Evolutionary conservation across 1,140 invertebrate genomes (phyloP).

Genomic region (Dendroctonus valens): DNA sequence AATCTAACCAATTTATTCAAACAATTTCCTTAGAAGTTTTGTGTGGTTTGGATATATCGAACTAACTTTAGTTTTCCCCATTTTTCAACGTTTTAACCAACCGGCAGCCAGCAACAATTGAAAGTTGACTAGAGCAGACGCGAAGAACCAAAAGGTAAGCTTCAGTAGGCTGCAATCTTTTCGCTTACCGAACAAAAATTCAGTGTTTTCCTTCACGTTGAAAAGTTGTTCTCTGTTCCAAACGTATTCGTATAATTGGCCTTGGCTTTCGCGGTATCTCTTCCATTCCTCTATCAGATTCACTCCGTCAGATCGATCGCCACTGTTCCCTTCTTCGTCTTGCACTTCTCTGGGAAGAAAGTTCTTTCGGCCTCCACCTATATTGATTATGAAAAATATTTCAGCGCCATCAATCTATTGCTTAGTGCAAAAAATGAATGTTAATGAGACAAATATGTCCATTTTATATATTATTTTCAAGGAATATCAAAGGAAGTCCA

Average conservation of each 20-base stretch:
- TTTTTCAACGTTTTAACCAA: too few relatives aligned
- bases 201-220: conserved; percentile 48
- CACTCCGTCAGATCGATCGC: conserved; percentile 50
- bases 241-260: conserved; percentile 56
- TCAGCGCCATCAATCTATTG: too few relatives aligned
- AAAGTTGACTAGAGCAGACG: too few relatives aligned
- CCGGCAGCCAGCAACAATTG: too few relatives aligned
- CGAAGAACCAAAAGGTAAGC: conserved; percentile 10
- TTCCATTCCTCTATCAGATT: conserved; percentile 57
- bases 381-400: too few relatives aligned
- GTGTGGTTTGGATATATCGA: too few relatives aligned
- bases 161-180: too few relatives aligned
- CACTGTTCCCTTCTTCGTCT: conserved; percentile 55
- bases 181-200: conserved; percentile 55
- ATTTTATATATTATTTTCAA: neutral
- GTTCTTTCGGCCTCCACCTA: conserved; percentile 69
- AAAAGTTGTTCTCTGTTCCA: conserved; percentile 60
- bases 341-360: conserved; percentile 63
- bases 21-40: too few relatives aligned
- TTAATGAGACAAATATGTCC: neutral
- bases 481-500: neutral
- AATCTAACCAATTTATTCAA: too few relatives aligned
- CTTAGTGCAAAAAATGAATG: neutral
- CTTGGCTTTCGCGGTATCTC: conserved; percentile 46
- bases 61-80: too few relatives aligned